Percentiles rank a stretch among this genome's conserved stretches.
phyloP scores from a whole-genome alignment of 1,140 invertebrate species.

The Nylanderia fulva region DNA sequence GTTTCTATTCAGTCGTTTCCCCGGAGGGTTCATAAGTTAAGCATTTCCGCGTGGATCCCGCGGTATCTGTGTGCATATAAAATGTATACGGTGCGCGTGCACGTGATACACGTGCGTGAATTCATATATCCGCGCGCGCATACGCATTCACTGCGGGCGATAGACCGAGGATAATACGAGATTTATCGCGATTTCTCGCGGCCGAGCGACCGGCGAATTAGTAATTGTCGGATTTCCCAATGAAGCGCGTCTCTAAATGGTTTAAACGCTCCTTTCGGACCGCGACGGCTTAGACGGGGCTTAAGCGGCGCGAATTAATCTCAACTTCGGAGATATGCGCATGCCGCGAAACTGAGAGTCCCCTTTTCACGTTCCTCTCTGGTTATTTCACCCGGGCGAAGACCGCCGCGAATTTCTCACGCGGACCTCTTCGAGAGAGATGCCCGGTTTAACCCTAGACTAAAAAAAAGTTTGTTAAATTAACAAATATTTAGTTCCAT shows the following conservation, averaged over 20 bases:
- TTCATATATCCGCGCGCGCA: not conserved
- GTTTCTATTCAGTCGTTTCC: constrained; percentile 67
- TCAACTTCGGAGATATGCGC: constrained; percentile 25
- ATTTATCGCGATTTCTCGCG: constrained; percentile 69
- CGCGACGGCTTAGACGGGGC: constrained; percentile 41
- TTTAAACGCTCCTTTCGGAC: constrained; percentile 51
- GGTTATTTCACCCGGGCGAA: not conserved
- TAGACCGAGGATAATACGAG: constrained; percentile 66
- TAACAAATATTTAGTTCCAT: too few species aligned
- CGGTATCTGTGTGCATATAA: not conserved
- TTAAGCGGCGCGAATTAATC: constrained; percentile 55
- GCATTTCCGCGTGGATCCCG: constrained; percentile 70
- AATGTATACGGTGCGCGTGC: not conserved
- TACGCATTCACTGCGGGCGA: constrained; percentile 49
- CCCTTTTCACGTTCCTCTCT: not conserved
- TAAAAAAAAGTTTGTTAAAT: too few species aligned
- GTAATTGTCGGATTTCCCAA: constrained; percentile 71
- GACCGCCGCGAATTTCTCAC: constrained; percentile 35
- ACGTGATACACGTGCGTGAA: constrained; percentile 19
- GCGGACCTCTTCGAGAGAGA: not conserved
- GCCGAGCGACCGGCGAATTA: constrained; percentile 62
- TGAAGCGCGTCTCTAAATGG: constrained; percentile 60
- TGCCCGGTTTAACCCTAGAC: not conserved
- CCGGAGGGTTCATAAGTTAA: constrained; percentile 71
- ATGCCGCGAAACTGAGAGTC: constrained; percentile 27